phyloP scores from a whole-genome alignment of 2,113 vertebrate species.

The Hymenochirus boettgeri region DNA sequence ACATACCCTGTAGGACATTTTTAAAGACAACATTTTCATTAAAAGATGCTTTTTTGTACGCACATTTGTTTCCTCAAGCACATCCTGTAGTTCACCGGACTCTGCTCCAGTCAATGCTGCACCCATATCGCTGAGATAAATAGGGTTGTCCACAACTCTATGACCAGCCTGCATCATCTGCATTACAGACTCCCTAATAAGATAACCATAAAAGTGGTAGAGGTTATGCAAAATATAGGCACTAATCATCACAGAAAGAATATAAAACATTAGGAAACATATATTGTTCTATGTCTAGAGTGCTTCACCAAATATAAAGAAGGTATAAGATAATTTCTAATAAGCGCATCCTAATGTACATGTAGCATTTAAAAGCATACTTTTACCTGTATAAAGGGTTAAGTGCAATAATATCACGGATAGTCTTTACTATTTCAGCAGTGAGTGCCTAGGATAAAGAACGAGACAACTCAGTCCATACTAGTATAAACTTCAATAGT shows the following conservation, averaged over 20 bases:
- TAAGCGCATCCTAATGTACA: not conserved
- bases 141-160: conserved; percentile 93
- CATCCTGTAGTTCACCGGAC: conserved; percentile 88
- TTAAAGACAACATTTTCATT: no score
- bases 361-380: no score
- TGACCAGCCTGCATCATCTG: conserved; percentile 99
- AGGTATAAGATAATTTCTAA: no score
- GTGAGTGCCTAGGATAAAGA: conserved; percentile 77
- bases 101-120: conserved; percentile 92
- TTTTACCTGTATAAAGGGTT: conserved; percentile 92
- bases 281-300: no score
- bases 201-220: not conserved
- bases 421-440: conserved; percentile 97
- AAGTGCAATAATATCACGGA: conserved; percentile 94
- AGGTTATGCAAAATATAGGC: not conserved
- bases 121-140: conserved; percentile 97
- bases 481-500: not conserved
- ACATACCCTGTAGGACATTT: no score
- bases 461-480: not conserved
- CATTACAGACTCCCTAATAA: conserved; percentile 87
- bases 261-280: not conserved
- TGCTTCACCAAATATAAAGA: no score
- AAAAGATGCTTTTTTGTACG: no score
- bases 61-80: conserved; percentile 91
- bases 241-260: not conserved